These are phyloP conservation scores for Drosophila busckii DNA, from an alignment of 1,140 invertebrate genomes.

Conservation along the genomic window DNA sequence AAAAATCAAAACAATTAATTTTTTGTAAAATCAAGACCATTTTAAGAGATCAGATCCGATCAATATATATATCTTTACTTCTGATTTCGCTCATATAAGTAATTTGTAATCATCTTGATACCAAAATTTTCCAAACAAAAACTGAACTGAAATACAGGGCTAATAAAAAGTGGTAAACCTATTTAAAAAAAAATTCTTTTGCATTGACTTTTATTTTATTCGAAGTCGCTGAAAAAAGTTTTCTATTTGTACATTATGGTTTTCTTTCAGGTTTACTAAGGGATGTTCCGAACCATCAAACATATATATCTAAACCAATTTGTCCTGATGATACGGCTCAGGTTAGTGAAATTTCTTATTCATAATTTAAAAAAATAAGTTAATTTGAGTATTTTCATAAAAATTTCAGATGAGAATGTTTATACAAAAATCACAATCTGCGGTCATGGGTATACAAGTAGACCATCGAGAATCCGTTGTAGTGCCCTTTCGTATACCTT, in stretches of 20 bases:
- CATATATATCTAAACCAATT: conserved; percentile 52
- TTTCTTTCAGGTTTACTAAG: conserved; percentile 54
- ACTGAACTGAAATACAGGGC: no score
- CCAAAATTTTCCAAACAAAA: no score
- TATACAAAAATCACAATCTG: conserved; percentile 81
- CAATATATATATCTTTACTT: no score
- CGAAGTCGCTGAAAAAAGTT: no score
- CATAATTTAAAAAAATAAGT: background rate
- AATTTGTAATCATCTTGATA: no score
- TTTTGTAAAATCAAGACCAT: no score
- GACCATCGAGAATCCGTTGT: conserved; percentile 89
- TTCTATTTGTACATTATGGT: conserved; percentile 4
- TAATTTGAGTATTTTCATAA: background rate
- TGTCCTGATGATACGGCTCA: conserved; percentile 56
- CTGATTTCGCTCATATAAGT: no score
- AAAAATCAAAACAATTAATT: no score
- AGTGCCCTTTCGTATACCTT: conserved; percentile 84
- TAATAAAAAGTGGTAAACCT: no score
- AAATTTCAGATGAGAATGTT: conserved; percentile 81
- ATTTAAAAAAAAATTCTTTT: no score
- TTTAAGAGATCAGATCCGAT: no score
- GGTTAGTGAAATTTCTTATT: conserved; percentile 32
- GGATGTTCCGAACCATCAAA: conserved; percentile 69
- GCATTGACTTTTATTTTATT: conserved; percentile 3
- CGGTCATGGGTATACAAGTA: conserved; percentile 85